Conservation (phyloP, 2,888 invertebrate species). For the Nemapogon koenigi region DNA sequence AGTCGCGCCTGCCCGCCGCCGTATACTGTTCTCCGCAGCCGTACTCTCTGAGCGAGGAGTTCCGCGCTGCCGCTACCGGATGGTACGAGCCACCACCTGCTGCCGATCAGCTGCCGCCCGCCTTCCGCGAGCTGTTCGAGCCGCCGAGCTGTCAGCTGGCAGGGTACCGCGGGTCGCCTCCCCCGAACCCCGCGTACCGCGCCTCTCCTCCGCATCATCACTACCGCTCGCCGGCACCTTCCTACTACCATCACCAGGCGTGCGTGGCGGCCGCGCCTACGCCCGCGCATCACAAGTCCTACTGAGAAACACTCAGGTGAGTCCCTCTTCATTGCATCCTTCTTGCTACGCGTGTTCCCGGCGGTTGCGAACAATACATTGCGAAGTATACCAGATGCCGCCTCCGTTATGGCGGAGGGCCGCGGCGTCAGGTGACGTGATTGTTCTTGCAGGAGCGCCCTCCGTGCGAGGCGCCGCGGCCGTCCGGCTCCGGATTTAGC, state of each 20-base stretch:
- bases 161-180: conserved; percentile 53
- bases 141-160: conserved; percentile 59
- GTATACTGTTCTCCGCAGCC: conserved; percentile 59
- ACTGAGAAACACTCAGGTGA: conserved; percentile 47
- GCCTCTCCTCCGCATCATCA: conserved; percentile 54
- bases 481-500: conserved; percentile 57
- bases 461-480: conserved; percentile 47
- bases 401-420: conserved; percentile 23
- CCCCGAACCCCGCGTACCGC: conserved; percentile 46
- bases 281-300: conserved; percentile 51
- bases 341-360: conserved; percentile 21
- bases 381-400: conserved; percentile 15
- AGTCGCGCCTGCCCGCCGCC: conserved; percentile 62
- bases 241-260: conserved; percentile 66
- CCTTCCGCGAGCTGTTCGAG: conserved; percentile 56
- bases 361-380: conserved; percentile 17
- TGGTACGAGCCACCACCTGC: conserved; percentile 62
- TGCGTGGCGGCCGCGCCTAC: conserved; percentile 61
- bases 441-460: conserved; percentile 60
- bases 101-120: conserved; percentile 47
- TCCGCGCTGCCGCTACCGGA: conserved; percentile 58
- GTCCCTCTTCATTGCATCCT: too few relatives aligned
- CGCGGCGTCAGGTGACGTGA: conserved; percentile 50
- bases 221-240: conserved; percentile 49
- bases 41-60: conserved; percentile 62